Conservation (phyloP, 37 sponge, comb jelly and placozoan genomes). For the Corticium candelabrum region DNA sequence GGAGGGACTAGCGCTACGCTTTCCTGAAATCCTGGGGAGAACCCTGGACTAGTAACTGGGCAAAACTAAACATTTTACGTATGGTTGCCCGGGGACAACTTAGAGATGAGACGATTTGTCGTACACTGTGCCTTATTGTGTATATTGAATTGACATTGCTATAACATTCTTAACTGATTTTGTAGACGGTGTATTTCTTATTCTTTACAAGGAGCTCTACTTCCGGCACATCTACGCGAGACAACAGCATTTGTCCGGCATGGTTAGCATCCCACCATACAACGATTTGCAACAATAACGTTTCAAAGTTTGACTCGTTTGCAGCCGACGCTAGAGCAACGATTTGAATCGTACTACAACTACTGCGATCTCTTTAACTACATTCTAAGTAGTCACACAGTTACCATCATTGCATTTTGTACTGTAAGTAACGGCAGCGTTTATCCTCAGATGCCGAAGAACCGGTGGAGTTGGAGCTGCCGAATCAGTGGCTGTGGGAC, state of each 20-base stretch:
- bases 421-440: background rate
- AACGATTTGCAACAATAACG: no score
- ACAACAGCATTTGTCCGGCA: conserved; percentile 34
- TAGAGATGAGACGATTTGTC: no score
- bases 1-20: no score
- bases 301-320: no score
- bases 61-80: no score
- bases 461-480: conserved; percentile 78
- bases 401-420: no score
- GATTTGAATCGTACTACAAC: conserved; percentile 84
- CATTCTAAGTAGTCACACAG: conserved; percentile 48
- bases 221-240: conserved; percentile 95
- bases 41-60: no score
- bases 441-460: conserved; percentile 31
- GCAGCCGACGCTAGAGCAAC: conserved; percentile 73
- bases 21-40: no score
- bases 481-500: conserved; percentile 98
- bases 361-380: conserved; percentile 81
- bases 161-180: background rate
- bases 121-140: no score
- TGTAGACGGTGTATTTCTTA: conserved; percentile 51
- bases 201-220: conserved; percentile 76
- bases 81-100: no score
- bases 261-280: background rate
- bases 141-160: no score